Evolutionary conservation across 2,888 invertebrate species (phyloP).

Genomic region (Nemapogon koenigi): DNA sequence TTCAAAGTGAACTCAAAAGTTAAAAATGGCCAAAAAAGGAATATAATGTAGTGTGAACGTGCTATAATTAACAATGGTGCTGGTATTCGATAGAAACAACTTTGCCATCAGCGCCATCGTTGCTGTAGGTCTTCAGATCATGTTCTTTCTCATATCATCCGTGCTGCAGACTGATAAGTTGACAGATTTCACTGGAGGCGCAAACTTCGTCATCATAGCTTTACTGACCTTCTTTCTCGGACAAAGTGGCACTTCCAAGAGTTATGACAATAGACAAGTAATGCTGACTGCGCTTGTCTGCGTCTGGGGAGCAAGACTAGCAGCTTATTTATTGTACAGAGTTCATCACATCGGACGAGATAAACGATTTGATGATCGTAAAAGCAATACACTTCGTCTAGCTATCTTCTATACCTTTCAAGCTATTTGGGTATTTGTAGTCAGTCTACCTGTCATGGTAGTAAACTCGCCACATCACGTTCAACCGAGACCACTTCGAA

Average conservation of each 20-base stretch:
- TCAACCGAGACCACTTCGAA: constrained; percentile 75
- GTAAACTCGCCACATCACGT: constrained; percentile 86
- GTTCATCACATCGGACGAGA: constrained; percentile 91
- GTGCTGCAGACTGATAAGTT: constrained; percentile 88
- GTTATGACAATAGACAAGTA: constrained; percentile 87
- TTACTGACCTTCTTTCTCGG: constrained; percentile 86
- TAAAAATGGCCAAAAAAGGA: constrained; percentile 14
- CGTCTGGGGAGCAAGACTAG: constrained; percentile 85
- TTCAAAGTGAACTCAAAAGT: not conserved
- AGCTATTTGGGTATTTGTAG: constrained; percentile 91
- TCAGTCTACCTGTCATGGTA: constrained; percentile 90
- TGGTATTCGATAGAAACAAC: constrained; percentile 82
- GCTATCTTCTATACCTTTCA: constrained; percentile 94
- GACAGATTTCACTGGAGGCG: constrained; percentile 92
- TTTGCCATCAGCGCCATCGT: constrained; percentile 88
- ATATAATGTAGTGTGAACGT: constrained; percentile 31
- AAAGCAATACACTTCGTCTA: constrained; percentile 84
- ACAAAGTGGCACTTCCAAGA: constrained; percentile 75
- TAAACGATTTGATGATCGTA: constrained; percentile 88
- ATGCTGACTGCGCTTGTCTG: constrained; percentile 90
- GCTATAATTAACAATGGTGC: constrained; percentile 61
- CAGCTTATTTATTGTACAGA: constrained; percentile 87
- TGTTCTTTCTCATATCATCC: constrained; percentile 88
- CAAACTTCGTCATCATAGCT: constrained; percentile 90
- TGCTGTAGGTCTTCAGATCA: constrained; percentile 82